Base-by-base conservation (phyloP, 2,888 invertebrate genomes). In the Dicyrtoma fusca region DNA sequence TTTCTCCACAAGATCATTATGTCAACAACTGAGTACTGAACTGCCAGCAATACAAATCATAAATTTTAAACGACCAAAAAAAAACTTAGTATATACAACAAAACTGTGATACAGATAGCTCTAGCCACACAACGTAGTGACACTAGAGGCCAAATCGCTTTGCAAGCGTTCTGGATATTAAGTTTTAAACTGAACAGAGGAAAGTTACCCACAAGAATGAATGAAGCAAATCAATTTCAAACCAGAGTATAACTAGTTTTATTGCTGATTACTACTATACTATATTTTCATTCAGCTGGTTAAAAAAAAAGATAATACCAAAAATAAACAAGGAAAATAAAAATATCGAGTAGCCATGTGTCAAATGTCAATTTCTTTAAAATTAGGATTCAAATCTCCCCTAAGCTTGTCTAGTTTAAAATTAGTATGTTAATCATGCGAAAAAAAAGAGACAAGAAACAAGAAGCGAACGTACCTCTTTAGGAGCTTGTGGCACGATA, bases 401-500 rank as follows among this genome's bases (percentile, higher is more conserved):
- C 3, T 34, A 34, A 34, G 3, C 34, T 34, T 8, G 34, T 34
- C 4, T 34, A 34, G 26, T 21, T 23, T 14, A 14, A 62, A 11
- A 44, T 34, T 62, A 62, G 14, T 13, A 17, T 62, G 5, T 6
- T 62, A n/a, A 34, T 34, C 34, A 4, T 49, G 10, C n/a, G 53
- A 10, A 53, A 19, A 17, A 53, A 53, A 53, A 53, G 21, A 34
- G 34, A 34, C 3, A 57, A 62, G 25, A 49, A 42, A 21, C 8
- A 13, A 25, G 47, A 42, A 53, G 21, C 17, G 42, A 14, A 59
- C 75, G 77, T 81, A 87, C 87, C 84, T 87, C 86, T 81, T 84
- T 84, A 1, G 86, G 86, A 8, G 87, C 84, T 78, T 86, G 85
- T 5, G 85, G 83, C 6, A 85, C 85, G 26, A 87, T 84, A 81